Evolutionary conservation across 37 sponge, comb jelly and placozoan genomes (phyloP), one percentile per base, ranked within the genome.

Genomic region (Agelas oroides): DNA sequence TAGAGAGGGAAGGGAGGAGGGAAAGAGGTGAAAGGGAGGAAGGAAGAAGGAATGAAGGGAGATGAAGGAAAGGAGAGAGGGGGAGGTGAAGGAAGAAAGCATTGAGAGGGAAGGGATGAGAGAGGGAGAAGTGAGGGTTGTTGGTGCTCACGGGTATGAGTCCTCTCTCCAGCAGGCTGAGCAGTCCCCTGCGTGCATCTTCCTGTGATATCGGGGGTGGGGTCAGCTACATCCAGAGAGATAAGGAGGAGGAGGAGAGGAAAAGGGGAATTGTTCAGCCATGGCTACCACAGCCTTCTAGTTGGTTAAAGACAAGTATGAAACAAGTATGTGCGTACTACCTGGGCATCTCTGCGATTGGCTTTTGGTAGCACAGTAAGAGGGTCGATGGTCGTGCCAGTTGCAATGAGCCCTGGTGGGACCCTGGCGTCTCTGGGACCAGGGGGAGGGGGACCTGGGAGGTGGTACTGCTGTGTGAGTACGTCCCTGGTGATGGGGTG

Each of bases 131-230:
- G 46, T 12, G 46, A 46, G 46, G 46, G 46, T n/a, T n/a, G n/a
- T 46, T 46, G 46, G 46, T 12, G 46, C 46, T 46, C 46, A 95
- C 96, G 38, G 97, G 99, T 37, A 98, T 96, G 24, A 98, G 93
- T 53, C 96, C 96, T 82, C 99, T 83, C 88, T 98, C 96, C 53
- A 92, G 37, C 24, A 98, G 78, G 83, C 96, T 98, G 17, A 95
- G 89, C 5, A 98, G 59, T 52, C 99, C 99, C 57, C 70, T 94
- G 75, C 77, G 87, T 40, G 97, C 91, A 90, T 96, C 99, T 36
- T 58, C 71, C 39, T 85, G 60, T 11, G 74, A 30, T 15, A 95
- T 95, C 6, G 79, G 58, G 11, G 98, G 95, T n/a, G 92, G 95
- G 59, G 93, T 86, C 33, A 89, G 27, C 92, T 94, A 52, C n/a